These are phyloP conservation scores for Neopelma chrysocephalum DNA, from an alignment of 2,797 vertebrate species.

Conservation along the genomic window DNA sequence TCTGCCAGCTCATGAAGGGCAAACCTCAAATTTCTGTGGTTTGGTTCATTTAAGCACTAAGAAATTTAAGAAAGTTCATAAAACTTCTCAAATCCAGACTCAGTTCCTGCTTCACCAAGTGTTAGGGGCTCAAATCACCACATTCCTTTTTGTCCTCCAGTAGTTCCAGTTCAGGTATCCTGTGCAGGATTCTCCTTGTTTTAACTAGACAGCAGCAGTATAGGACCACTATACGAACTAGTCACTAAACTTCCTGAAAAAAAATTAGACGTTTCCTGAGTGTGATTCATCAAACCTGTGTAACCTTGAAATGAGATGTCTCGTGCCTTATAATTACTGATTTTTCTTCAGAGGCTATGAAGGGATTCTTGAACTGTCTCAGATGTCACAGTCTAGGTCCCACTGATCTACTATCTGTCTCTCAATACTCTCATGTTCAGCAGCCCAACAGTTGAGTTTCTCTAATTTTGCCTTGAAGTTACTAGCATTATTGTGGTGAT, in stretches of 20 bases:
- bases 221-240: not conserved
- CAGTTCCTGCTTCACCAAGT: not conserved
- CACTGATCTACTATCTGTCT: not conserved
- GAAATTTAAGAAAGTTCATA: not conserved
- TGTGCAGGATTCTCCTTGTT: not conserved
- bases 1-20: constrained; percentile 55
- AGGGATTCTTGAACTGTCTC: not conserved
- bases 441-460: not conserved
- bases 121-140: not conserved
- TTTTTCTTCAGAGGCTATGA: not conserved
- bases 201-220: not conserved
- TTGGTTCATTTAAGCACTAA: constrained; percentile 26
- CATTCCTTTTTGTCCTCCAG: not conserved
- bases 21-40: constrained; percentile 36
- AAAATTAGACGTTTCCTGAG: not conserved
- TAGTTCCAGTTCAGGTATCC: not conserved
- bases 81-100: not conserved
- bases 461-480: not conserved
- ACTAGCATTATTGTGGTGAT: not conserved
- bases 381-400: not conserved
- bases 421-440: not conserved
- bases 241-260: not conserved
- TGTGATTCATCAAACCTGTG: not conserved
- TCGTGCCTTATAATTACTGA: not conserved
- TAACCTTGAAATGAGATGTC: not conserved